Percentiles rank a stretch among this genome's conserved stretches.
Conservation (phyloP, 2,113 vertebrate genomes). For the Empidonax alnorum region DNA sequence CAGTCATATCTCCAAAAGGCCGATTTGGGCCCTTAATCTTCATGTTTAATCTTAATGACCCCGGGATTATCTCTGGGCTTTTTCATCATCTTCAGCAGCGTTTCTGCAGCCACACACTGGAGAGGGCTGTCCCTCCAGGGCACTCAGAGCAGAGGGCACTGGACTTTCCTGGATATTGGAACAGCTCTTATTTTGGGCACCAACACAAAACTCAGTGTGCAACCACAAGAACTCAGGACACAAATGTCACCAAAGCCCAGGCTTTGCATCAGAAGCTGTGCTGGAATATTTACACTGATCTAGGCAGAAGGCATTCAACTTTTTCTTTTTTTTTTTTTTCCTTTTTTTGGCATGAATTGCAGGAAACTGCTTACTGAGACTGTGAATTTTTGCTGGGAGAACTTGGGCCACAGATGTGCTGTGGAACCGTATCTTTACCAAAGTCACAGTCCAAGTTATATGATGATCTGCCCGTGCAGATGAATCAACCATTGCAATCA, state of each 20-base stretch:
- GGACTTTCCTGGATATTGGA: not conserved
- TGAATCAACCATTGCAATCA: not conserved
- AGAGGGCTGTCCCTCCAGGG: not conserved
- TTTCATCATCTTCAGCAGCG: constrained; percentile 51
- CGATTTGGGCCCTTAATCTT: constrained; percentile 59
- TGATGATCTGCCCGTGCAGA: not conserved
- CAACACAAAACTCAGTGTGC: not conserved
- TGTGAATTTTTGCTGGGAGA: not conserved
- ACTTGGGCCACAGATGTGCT: not conserved
- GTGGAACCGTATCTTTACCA: not conserved
- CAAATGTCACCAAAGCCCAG: not conserved
- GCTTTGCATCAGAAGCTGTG: not conserved
- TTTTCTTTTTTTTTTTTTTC: not conserved
- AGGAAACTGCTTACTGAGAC: not conserved
- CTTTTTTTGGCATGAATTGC: not conserved
- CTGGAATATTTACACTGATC: not conserved
- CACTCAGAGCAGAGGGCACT: not conserved
- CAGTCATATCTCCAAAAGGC: constrained; percentile 32
- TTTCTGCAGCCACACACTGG: not conserved
- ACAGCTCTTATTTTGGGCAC: not conserved
- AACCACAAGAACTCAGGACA: not conserved
- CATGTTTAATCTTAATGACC: constrained; percentile 49
- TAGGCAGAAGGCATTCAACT: not conserved
- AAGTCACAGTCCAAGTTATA: not conserved
- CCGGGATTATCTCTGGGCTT: constrained; percentile 46